These are phyloP conservation scores for Gerosis bhagava DNA, from an alignment of 2,888 invertebrate genomes.

Conservation along the genomic window DNA sequence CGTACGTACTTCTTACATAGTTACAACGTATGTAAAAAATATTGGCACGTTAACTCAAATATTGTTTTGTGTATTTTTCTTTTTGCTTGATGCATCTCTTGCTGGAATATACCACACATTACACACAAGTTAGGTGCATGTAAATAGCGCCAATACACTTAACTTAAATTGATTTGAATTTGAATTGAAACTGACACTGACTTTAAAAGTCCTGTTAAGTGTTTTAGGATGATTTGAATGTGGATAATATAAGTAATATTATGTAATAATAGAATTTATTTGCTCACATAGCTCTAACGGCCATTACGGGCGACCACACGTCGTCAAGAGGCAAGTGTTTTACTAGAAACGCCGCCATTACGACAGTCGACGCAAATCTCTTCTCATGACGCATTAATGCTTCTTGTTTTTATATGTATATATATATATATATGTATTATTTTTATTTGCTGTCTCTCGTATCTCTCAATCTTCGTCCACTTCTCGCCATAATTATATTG, in stretches of 20 bases:
- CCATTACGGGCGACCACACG: slow-evolving; percentile 79
- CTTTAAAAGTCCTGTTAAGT: too few species aligned
- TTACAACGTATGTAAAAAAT: too few species aligned
- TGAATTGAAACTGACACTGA: too few species aligned
- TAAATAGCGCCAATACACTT: too few species aligned
- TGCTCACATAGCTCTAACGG: slow-evolving; percentile 79
- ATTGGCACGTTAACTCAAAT: too few species aligned
- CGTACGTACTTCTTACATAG: too few species aligned
- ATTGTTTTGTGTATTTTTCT: neutral
- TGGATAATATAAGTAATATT: too few species aligned
- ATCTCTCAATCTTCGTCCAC: slow-evolving; percentile 58
- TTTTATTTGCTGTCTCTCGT: slow-evolving; percentile 69
- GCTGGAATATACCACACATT: slow-evolving; percentile 9
- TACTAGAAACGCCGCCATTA: slow-evolving; percentile 75
- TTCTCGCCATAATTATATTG: slow-evolving; percentile 49
- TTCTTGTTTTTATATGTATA: too few species aligned
- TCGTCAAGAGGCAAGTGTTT: slow-evolving; percentile 83
- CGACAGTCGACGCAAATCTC: slow-evolving; percentile 75
- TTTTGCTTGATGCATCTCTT: neutral
- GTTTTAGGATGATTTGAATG: too few species aligned
- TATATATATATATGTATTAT: too few species aligned
- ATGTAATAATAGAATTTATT: slow-evolving; percentile 56
- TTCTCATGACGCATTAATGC: slow-evolving; percentile 80
- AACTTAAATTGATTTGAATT: too few species aligned
- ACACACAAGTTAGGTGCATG: too few species aligned